phyloP scores from a whole-genome alignment of 1,140 invertebrate species.

The Diploscapter pachys region DNA sequence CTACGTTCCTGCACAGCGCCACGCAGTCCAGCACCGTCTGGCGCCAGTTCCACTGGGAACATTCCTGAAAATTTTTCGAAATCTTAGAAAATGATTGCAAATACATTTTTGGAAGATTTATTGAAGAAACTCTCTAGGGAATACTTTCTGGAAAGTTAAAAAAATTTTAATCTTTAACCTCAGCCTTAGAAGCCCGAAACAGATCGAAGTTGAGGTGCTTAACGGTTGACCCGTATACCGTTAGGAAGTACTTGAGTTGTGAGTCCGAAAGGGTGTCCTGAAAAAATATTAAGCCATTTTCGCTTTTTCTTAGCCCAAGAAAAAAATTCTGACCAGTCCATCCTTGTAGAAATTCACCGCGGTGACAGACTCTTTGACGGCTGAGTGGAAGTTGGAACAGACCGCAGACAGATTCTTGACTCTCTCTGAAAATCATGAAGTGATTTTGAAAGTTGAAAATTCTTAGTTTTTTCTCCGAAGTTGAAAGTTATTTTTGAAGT shows the following conservation, averaged over 20 bases:
- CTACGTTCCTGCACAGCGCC: constrained; percentile 8
- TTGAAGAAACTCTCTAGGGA: neutral
- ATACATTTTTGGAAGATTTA: neutral
- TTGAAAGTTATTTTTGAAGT: too few species aligned
- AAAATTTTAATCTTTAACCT: constrained; percentile 3
- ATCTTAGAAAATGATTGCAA: neutral
- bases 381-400: too few species aligned
- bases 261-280: neutral
- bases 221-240: constrained; percentile 6
- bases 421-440: too few species aligned
- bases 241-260: constrained; percentile 9
- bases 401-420: too few species aligned
- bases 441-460: too few species aligned
- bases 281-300: neutral
- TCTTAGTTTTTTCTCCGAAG: too few species aligned
- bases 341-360: constrained; percentile 25
- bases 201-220: constrained; percentile 23
- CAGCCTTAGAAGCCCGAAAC: constrained; percentile 17
- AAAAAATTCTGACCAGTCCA: constrained; percentile 6
- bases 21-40: constrained; percentile 22
- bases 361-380: constrained; percentile 12
- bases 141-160: neutral
- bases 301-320: neutral
- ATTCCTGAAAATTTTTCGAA: constrained; percentile 11
- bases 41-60: constrained; percentile 30